These are phyloP conservation scores for Ctena decussata DNA, from an alignment of 2,888 invertebrate genomes.

Conservation along the genomic window DNA sequence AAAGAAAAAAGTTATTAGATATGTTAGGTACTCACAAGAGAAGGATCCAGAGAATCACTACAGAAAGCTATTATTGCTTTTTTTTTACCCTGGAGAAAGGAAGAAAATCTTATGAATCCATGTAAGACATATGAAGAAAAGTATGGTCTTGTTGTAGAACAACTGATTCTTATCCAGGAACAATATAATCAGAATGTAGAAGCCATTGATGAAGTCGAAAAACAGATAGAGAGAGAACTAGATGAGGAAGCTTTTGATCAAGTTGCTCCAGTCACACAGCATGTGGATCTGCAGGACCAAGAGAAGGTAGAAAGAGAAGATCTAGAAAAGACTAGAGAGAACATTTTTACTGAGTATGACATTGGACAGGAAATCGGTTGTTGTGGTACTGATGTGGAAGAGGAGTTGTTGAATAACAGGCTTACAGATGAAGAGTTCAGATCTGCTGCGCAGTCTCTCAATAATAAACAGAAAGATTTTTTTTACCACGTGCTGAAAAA, in stretches of 20 bases:
- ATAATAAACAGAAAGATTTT: constrained; percentile 21
- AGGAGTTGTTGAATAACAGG: constrained; percentile 37
- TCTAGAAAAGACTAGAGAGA: neutral
- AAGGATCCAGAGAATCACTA: constrained; percentile 53
- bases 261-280: neutral
- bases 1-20: constrained; percentile 24
- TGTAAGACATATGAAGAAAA: constrained; percentile 33
- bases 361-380: constrained; percentile 22
- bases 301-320: neutral
- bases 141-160: constrained; percentile 17
- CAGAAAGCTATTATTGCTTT: constrained; percentile 70
- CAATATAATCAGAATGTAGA: constrained; percentile 19
- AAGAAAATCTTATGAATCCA: constrained; percentile 47
- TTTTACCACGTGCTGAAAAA: constrained; percentile 15
- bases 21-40: constrained; percentile 65
- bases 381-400: neutral
- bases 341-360: constrained; percentile 26
- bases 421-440: constrained; percentile 35
- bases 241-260: constrained; percentile 3
- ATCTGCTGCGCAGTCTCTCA: neutral
- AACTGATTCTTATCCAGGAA: constrained; percentile 3
- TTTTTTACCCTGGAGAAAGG: constrained; percentile 74
- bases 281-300: neutral
- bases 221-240: constrained; percentile 15
- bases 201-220: constrained; percentile 12